A percentile compares a stretch with the other conserved stretches of the same genome.
phyloP scores from a whole-genome alignment of 2,888 invertebrate genomes.

The Cataglyphis cursor region DNA sequence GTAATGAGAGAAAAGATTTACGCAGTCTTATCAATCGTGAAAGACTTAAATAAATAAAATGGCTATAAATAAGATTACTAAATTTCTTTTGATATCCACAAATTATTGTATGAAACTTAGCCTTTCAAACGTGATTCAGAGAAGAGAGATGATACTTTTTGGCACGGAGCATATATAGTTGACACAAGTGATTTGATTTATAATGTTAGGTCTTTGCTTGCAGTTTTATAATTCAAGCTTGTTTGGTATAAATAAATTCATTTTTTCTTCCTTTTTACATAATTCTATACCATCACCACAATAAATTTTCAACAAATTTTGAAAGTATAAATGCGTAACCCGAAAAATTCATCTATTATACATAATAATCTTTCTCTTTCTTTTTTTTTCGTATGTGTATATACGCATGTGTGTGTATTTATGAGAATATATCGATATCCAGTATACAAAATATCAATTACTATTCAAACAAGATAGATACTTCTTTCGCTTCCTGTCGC shows the following conservation, averaged over 20 bases:
- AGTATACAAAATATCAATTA: constrained; percentile 70
- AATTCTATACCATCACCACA: background rate
- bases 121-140: background rate
- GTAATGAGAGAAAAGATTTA: constrained; percentile 9
- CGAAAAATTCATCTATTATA: background rate
- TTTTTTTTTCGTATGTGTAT: background rate
- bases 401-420: constrained; percentile 27
- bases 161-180: constrained; percentile 58
- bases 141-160: constrained; percentile 58
- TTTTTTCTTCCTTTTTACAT: background rate
- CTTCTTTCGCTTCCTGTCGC: background rate
- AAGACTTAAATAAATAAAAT: constrained; percentile 26
- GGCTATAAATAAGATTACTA: constrained; percentile 42
- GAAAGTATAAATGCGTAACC: constrained; percentile 14
- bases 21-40: constrained; percentile 38
- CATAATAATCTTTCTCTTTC: constrained; percentile 4
- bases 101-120: constrained; percentile 57
- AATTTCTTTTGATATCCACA: constrained; percentile 27
- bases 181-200: constrained; percentile 48
- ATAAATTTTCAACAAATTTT: background rate
- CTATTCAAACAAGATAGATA: constrained; percentile 60
- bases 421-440: constrained; percentile 59
- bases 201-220: constrained; percentile 23
- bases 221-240: constrained; percentile 17
- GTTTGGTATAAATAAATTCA: background rate